Evolutionary conservation across 2,888 invertebrate genomes (phyloP).

Genomic region (Peribatodes rhomboidaria): DNA sequence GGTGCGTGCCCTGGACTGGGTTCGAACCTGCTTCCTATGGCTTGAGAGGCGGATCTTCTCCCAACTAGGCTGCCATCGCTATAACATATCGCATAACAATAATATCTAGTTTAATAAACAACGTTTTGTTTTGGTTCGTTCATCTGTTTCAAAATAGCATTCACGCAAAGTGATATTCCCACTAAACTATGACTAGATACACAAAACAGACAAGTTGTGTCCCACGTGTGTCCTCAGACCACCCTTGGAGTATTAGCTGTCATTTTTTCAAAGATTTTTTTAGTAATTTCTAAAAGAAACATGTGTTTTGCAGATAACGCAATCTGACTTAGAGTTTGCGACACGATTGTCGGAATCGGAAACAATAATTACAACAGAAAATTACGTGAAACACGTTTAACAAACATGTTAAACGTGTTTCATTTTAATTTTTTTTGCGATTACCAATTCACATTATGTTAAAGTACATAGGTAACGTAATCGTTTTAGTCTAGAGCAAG

Average conservation of each 20-base stretch:
- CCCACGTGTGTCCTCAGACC: slow-evolving; percentile 64
- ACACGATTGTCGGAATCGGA: slow-evolving; percentile 46
- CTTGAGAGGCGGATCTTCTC: too few relatives aligned
- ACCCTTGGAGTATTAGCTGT: slow-evolving; percentile 60
- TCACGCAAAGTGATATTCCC: slow-evolving; percentile 9
- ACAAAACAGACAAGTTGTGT: slow-evolving; percentile 26
- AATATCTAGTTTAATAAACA: too few relatives aligned
- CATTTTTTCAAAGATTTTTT: slow-evolving; percentile 65
- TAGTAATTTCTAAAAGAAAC: slow-evolving; percentile 68
- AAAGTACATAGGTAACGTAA: too few relatives aligned
- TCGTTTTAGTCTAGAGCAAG: too few relatives aligned
- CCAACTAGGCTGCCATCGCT: too few relatives aligned
- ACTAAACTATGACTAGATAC: slow-evolving; percentile 34
- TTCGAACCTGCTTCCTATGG: too few relatives aligned
- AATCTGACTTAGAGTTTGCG: slow-evolving; percentile 52
- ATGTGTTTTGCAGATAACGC: slow-evolving; percentile 76
- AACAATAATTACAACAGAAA: background rate
- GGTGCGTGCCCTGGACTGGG: too few relatives aligned
- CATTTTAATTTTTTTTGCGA: too few relatives aligned
- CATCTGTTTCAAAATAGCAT: slow-evolving; percentile 18
- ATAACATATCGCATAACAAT: too few relatives aligned
- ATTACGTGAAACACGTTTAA: background rate
- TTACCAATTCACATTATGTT: too few relatives aligned
- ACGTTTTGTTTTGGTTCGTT: too few relatives aligned
- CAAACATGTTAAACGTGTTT: too few relatives aligned